Conservation (phyloP, 2,888 invertebrate species). For the Tetheella fluctuosa region DNA sequence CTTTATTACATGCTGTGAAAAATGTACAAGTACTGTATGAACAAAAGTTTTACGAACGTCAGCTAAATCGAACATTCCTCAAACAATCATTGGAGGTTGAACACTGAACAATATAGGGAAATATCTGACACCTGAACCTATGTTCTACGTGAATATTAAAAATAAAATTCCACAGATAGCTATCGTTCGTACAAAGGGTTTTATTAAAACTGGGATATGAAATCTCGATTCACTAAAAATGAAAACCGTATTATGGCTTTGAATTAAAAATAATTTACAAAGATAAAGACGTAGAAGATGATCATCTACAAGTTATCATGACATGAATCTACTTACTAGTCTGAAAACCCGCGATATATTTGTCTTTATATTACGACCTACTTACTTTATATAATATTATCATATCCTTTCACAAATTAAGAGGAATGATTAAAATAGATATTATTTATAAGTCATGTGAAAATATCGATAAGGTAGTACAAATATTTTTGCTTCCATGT, state of each 20-base stretch:
- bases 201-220: not conserved
- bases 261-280: not conserved
- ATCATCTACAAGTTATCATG: no score
- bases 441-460: not conserved
- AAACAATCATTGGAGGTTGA: not conserved
- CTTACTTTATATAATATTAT: no score
- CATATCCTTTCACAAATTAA: not conserved
- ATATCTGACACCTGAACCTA: not conserved
- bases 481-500: slow-evolving; percentile 10
- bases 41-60: not conserved
- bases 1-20: not conserved
- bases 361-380: no score
- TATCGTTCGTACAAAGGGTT: not conserved
- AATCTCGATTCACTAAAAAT: not conserved
- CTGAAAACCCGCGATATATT: no score
- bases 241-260: not conserved
- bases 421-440: not conserved
- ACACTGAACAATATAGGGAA: not conserved
- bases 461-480: slow-evolving; percentile 2
- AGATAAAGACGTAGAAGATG: not conserved
- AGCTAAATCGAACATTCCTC: not conserved
- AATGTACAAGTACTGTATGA: not conserved
- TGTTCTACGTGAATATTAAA: not conserved
- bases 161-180: not conserved
- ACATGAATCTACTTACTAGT: no score